Conservation (phyloP, 2,113 vertebrate species). For the Cinclus mexicanus region DNA sequence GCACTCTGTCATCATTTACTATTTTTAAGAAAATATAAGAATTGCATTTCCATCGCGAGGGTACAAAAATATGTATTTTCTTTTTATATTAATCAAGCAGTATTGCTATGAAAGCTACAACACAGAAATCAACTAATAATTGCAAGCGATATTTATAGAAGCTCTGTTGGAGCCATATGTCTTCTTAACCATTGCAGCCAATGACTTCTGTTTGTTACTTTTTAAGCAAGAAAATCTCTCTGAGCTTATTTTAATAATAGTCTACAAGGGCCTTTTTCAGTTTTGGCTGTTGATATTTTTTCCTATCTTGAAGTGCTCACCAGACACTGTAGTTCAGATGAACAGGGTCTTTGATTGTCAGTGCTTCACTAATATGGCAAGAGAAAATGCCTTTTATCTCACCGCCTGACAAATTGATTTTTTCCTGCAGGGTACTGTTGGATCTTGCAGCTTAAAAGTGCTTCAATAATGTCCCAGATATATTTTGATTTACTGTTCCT, state of each 20-base stretch:
- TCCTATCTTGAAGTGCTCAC: not conserved
- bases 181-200: not conserved
- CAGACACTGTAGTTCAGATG: conserved; percentile 7
- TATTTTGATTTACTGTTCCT: not conserved
- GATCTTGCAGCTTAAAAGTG: conserved; percentile 9
- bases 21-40: not conserved
- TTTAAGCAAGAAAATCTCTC: not conserved
- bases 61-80: not conserved
- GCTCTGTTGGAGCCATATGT: not conserved
- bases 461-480: not conserved
- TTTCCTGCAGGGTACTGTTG: not conserved
- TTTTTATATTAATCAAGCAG: not conserved
- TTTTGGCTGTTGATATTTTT: not conserved
- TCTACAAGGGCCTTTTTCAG: not conserved
- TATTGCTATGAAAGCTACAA: not conserved
- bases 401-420: conserved; percentile 24
- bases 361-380: not conserved
- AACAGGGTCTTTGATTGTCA: not conserved
- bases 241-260: not conserved
- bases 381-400: conserved; percentile 23
- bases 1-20: not conserved
- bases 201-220: not conserved
- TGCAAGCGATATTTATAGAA: not conserved
- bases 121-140: not conserved
- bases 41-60: not conserved